Percentiles rank a stretch among this genome's conserved stretches.
These are phyloP conservation scores for Pyxicephalus adspersus DNA, from an alignment of 2,113 vertebrate genomes.

Conservation along the genomic window DNA sequence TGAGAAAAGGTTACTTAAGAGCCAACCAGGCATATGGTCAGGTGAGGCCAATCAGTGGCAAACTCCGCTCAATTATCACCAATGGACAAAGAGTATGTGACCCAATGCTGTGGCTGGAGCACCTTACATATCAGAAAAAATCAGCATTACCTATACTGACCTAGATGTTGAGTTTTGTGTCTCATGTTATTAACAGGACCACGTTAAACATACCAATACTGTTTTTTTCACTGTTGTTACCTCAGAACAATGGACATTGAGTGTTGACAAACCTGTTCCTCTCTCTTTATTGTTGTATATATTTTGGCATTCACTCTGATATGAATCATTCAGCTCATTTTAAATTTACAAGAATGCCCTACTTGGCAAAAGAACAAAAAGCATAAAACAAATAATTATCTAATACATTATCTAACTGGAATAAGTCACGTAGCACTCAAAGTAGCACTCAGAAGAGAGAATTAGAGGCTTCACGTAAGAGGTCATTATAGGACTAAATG, in stretches of 20 bases:
- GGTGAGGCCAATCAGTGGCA: too few species aligned
- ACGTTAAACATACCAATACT: slow-evolving; percentile 12
- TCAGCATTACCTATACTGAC: too few species aligned
- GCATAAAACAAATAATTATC: slow-evolving; percentile 25
- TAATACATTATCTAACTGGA: slow-evolving; percentile 36
- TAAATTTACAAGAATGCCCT: slow-evolving; percentile 36
- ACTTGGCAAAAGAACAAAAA: slow-evolving; percentile 34
- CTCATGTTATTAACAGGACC: too few species aligned
- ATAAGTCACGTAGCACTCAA: background rate
- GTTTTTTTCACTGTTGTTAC: background rate
- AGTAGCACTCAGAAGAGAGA: background rate
- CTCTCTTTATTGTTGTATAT: background rate
- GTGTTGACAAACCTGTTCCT: slow-evolving; percentile 24
- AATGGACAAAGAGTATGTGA: too few species aligned
- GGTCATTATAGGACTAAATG: too few species aligned
- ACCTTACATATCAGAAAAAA: too few species aligned
- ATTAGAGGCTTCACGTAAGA: too few species aligned
- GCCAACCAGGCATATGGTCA: too few species aligned
- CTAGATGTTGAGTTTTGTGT: too few species aligned
- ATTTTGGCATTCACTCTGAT: slow-evolving; percentile 21
- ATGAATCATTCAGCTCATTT: slow-evolving; percentile 32
- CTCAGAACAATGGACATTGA: background rate
- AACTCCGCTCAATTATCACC: too few species aligned
- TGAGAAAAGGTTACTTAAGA: too few species aligned
- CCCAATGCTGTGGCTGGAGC: too few species aligned